Evolutionary conservation across 2,888 invertebrate species (phyloP).

Genomic region (Apocheima hispidaria): DNA sequence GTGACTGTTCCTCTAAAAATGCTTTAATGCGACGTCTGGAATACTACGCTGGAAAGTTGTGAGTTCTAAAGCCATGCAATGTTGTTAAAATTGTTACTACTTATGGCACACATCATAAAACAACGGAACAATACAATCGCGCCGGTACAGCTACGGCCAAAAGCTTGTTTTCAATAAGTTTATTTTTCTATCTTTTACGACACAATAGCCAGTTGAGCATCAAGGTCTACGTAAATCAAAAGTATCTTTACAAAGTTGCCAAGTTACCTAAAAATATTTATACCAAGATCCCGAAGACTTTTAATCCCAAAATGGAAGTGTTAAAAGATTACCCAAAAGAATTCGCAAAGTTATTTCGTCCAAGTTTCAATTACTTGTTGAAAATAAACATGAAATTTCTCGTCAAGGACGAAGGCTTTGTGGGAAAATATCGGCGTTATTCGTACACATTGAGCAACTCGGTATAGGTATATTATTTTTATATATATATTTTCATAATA

Average conservation of each 20-base stretch:
- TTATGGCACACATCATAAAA: background rate
- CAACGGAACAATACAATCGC: background rate
- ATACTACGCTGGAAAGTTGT: too few relatives aligned
- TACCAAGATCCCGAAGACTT: constrained; percentile 15
- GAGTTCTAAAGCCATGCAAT: too few relatives aligned
- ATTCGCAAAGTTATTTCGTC: constrained; percentile 44
- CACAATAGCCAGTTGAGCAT: constrained; percentile 18
- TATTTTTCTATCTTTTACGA: constrained; percentile 4
- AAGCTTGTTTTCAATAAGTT: constrained; percentile 8
- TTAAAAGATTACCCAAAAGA: constrained; percentile 52
- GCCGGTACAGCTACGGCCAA: background rate
- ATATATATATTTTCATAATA: too few relatives aligned
- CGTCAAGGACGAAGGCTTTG: constrained; percentile 34
- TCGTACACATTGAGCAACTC: too few relatives aligned
- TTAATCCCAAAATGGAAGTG: constrained; percentile 40
- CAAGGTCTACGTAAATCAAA: constrained; percentile 27
- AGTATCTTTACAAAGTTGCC: constrained; percentile 31
- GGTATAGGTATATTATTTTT: too few relatives aligned
- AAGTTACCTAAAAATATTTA: constrained; percentile 34
- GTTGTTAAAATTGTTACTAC: too few relatives aligned
- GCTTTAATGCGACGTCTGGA: too few relatives aligned
- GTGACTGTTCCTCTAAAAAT: too few relatives aligned
- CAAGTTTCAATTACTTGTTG: constrained; percentile 46
- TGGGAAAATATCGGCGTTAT: constrained; percentile 48
- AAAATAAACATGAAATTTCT: constrained; percentile 48